Base-by-base conservation (phyloP, 1,140 invertebrate species). In the Trigoniulus corallinus region DNA sequence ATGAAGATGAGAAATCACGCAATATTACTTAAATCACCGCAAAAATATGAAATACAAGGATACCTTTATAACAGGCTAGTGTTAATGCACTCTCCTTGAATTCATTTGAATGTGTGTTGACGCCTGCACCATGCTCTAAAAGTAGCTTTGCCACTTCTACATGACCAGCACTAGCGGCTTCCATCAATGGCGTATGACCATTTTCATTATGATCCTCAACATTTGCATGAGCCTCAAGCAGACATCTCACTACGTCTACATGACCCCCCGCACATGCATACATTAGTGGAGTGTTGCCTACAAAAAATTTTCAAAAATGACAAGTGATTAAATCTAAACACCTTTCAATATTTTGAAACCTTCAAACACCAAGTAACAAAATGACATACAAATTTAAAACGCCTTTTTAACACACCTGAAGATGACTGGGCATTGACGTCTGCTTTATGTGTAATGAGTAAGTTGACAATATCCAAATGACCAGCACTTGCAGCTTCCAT, bases 141-240 rank as follows among this genome's bases (percentile, higher is more conserved):
- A 98, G 74, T 59, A 93, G 85, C 65, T 86, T 87, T 0, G 92
- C 91, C 1, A 97, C 88, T 58, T 80, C 82, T 47, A 97, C 88
- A 72, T 97, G 89, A 0, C 94, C 94, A 12, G 91, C 89, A 55
- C 88, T 93, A 26, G 94, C 92, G 12, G 94, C 92, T 74, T 98
- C 94, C 91, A 98, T 98, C 37, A 98, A 73, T 22, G 95, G 91
- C 42, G 95, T 98, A 71, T 98, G 95, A 13, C 93, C 92, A 68
- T 97, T 97, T 69, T 97, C 93, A 72, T 97, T 98, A 67, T 96
- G 88, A 69, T 94, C 91, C 71, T 98, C 95, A 10, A 97, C 88
- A 68, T 95, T 89, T 51, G 92, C 92, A 50, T 86, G 87, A 61
- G 81, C 78, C 59, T 91, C 83, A 25, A 98, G 73, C 44, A 98